A percentile compares a stretch with the other conserved stretches of the same genome.
These are phyloP conservation scores for Macropus fuliginosus DNA, from an alignment of 2,797 vertebrate species.

Conservation along the genomic window DNA sequence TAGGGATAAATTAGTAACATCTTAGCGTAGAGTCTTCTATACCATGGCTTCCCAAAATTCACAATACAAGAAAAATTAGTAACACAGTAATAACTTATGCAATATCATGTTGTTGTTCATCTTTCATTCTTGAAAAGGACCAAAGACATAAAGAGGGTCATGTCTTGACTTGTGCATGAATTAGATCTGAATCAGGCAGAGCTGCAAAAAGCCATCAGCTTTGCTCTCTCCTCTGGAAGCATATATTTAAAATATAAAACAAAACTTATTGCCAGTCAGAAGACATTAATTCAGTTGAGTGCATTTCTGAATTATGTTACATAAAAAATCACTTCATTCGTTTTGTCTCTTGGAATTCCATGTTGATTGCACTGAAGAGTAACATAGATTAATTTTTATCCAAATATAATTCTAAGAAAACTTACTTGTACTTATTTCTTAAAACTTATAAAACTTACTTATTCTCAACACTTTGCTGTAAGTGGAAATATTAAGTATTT, in stretches of 20 bases:
- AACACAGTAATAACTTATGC: neutral
- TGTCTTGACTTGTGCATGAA: neutral
- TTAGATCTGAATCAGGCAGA: neutral
- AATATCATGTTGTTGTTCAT: neutral
- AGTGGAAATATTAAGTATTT: too few species aligned
- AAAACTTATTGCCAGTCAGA: neutral
- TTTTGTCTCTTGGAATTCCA: neutral
- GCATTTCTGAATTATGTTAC: neutral
- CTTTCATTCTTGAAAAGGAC: neutral
- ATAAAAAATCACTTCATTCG: neutral
- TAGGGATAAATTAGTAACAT: neutral
- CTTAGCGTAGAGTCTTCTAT: neutral
- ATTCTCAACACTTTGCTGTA: too few species aligned
- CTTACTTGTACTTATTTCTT: neutral
- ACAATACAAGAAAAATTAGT: neutral
- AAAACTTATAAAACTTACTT: neutral
- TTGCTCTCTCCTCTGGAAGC: neutral
- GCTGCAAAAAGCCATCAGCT: neutral
- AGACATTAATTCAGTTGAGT: neutral
- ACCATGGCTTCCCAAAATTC: neutral
- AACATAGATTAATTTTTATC: neutral
- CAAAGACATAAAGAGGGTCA: neutral
- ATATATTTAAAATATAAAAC: neutral
- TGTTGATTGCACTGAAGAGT: neutral
- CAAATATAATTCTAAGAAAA: neutral